Base-by-base conservation (phyloP, 2,888 invertebrate species). In the Cataglyphis albicans region DNA sequence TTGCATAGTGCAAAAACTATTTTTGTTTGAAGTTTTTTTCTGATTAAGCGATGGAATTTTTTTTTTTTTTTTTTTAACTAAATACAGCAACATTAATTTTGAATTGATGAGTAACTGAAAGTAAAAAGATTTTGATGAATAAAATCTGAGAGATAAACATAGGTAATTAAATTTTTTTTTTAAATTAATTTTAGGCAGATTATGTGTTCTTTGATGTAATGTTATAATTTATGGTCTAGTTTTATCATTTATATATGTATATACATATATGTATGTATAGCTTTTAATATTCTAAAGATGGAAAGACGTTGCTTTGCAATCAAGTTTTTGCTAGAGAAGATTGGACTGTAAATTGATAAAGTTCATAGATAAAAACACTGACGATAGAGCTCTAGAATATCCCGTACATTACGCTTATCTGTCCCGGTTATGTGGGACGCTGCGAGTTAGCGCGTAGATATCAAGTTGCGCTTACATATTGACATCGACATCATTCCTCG, bases 381-480 rank as follows among this genome's bases (percentile, higher is more conserved):
- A 3, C 15, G 61, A 63, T 18, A 25, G 25, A 38, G 21, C 21
- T 72, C 15, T 38, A 21, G 6, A 70, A 70, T 70, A 73, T 57
- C 29, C n/a, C 59, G 32, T 63, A 9, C 15, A 35, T n/a, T 21
- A n/a, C 29, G 25, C 12, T 70, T 70, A 70, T 70, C 21, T 35
- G 21, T 55, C n/a, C 15, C 32, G n/a, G 63, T 63, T 63, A 41
- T 65, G 21, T 65, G 38, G 41, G 29, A 64, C 35, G 21, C 10
- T 18, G 18, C 12, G 38, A n/a, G 15, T 65, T 41, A 32, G 48
- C 44, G 29, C 5, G 25, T 3, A 57, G 38, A 59, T 18, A 61
- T 73, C 38, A 21, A n/a, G 74, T 74, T 57, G 44, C 44, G 7
- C 57, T 55, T 21, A 10, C 38, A 75, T 67, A 38, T 52, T 52